A percentile compares a stretch with the other conserved stretches of the same genome.
Conservation (phyloP, 2,113 vertebrate species). For the Vicugna pacos region DNA sequence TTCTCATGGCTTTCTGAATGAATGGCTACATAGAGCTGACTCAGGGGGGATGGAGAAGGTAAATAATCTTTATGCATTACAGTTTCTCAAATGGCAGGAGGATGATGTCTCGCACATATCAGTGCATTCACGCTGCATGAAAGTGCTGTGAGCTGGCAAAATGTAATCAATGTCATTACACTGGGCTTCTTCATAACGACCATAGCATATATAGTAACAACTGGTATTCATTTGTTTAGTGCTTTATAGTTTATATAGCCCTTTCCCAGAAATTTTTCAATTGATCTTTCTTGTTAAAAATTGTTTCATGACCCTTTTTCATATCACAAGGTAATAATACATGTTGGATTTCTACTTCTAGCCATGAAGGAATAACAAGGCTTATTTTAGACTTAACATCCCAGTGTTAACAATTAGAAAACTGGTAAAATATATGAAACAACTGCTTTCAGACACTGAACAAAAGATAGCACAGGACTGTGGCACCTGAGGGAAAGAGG, state of each 20-base stretch:
- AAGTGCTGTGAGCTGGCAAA: neutral
- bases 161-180: neutral
- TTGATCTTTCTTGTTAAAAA: neutral
- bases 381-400: neutral
- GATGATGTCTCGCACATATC: neutral
- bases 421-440: neutral
- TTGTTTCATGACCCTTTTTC: neutral
- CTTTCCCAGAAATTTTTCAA: neutral
- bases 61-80: neutral
- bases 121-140: neutral
- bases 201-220: neutral
- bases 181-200: neutral
- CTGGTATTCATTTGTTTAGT: neutral
- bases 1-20: neutral
- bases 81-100: constrained; percentile 14
- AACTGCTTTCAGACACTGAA: neutral
- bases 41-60: neutral
- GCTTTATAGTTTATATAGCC: neutral
- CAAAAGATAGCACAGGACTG: neutral
- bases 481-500: neutral
- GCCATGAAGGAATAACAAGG: neutral
- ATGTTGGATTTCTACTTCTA: neutral
- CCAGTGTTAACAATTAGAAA: neutral
- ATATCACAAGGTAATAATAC: neutral
- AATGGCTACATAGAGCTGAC: neutral